Evolutionary conservation across 1,140 invertebrate species (phyloP), one percentile per base, ranked within the genome.

Genomic region (Neuroterus valhalla): DNA sequence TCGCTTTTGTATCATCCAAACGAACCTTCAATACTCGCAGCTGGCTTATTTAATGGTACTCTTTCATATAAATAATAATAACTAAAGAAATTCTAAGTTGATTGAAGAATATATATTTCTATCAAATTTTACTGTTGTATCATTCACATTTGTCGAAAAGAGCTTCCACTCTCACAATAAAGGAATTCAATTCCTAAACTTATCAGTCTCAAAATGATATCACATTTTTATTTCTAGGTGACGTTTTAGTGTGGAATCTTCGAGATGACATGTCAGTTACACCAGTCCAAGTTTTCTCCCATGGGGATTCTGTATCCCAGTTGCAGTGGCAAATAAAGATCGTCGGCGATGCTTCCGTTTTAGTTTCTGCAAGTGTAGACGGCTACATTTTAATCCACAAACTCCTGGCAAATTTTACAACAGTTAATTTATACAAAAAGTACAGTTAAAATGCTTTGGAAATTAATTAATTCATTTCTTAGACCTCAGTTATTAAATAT

Each of bases 181-280:
- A 38, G 1, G 10, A 38, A 38, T 38, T 5, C 8, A 38, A 38
- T 38, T 38, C 31, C 31, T 38, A 38, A 12, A 11, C 14, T 1
- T 31, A 62, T 62, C 55, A 62, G 55, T 62, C 23, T 31, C n/a
- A 62, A 62, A 62, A 62, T 48, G 46, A 67, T 72, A 75, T 48
- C 31, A 38, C 31, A 38, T 38, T 38, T 69, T 70, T 46, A 62
- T 68, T 77, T 68, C 1, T 55, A 90, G 89, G 89, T 52, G 90
- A 91, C 75, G 84, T 91, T 66, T 69, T 89, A 8, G 78, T 90
- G 5, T 91, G 90, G 90, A 90, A 91, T 82, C 81, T 90, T 10
- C 85, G 85, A 70, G 84, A 87, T 45, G 86, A 90, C 26, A 84
- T 77, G 50, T 82, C 76, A 17, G 48, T 87, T 3, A 83, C 83